Base-by-base conservation (phyloP, 1,140 invertebrate species). In the Macrobrachium rosenbergii region DNA sequence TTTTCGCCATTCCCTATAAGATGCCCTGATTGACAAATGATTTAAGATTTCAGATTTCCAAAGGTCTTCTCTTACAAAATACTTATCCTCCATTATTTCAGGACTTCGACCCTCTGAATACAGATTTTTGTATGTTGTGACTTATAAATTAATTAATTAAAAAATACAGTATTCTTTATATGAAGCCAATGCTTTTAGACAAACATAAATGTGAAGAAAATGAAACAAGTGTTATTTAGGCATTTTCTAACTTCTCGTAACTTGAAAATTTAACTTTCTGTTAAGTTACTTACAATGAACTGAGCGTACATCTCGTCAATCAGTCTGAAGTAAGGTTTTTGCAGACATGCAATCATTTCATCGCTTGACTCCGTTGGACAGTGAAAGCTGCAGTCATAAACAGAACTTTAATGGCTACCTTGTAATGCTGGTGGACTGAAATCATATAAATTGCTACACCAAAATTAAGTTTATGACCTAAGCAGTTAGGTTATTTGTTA, bases 321-420 rank as follows among this genome's bases (percentile, higher is more conserved):
- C 58, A 81, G 28, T 14, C 80, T 82, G 12, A 60, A 63, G 10
- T 73, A 52, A 8, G 85, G 77, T 3, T 23, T 58, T 67, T 88
- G 88, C 64, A 88, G 77, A 64, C 88, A 88, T 14, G 63, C 52
- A 10, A 88, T 67, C n/a, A 88, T 78, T 17, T 72, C 82, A 0
- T 67, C 82, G n/a, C 69, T 81, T 19, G 88, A 69, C 17, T 79
- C 28, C 7, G 83, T 76, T 6, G 78, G 82, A 67, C 88, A 88
- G n/a, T 84, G 45, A 59, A 88, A 88, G 23, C 88, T 88, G 82
- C 37, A 73, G 37, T 17, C 45, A 1, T 7, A 73, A 12, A 60
- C 16, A n/a, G 2, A 19, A 12, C 12, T 59, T 76, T 14, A 19
- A 43, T 62, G 43, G 5, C 21, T 43, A 12, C 14, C 14, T 12